Base-by-base conservation (phyloP, 53 echinoderm and acorn worm species). In the Arbacia lixula region DNA sequence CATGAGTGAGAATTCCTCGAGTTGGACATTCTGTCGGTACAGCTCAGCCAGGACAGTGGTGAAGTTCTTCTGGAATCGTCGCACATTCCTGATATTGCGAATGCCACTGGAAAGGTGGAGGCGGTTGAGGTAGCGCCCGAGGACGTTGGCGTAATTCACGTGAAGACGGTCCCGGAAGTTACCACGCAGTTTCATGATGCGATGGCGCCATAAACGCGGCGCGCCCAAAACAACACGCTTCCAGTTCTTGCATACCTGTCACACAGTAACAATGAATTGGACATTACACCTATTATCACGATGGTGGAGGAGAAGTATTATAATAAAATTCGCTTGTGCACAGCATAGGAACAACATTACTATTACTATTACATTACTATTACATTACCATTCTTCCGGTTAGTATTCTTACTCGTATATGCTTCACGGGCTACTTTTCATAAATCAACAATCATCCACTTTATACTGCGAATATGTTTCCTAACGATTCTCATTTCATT, bases 21-120 rank as follows among this genome's bases (percentile, higher is more conserved):
- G 87, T 53, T 96, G 96, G 3, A 96, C 96, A 46, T 90, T 93
- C 34, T 89, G 91, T 3, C 96, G 90, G 77, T 96, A 93, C 12
- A 96, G 86, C 61, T 89, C 76, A 12, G 93, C 93, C 34, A 96
- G 89, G 42, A 96, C 83, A 11, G 91, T 83, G 1, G 96, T 96
- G 68, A 96, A 88, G 38, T 76, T 86, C 55, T 84, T 68, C 83
- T 96, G 96, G 66, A 93, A 89, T 21, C 77, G 86, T 19, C 89
- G 85, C 0, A 87, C 86, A 20, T 89, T 79, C 11, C 91, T 87
- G 40, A 89, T 69, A 30, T 86, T 84, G 26, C 96, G 74, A 22
- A 96, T 73, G 0, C 88, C 86, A n/a, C 91, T 89, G 19, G 88
- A 91, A 28, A 91, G 68, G 36, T 87, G 83, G 22, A 96, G 72